A percentile compares a stretch with the other conserved stretches of the same genome.
phyloP scores from a whole-genome alignment of 2,888 invertebrate species.

The Quadriops clusia region DNA sequence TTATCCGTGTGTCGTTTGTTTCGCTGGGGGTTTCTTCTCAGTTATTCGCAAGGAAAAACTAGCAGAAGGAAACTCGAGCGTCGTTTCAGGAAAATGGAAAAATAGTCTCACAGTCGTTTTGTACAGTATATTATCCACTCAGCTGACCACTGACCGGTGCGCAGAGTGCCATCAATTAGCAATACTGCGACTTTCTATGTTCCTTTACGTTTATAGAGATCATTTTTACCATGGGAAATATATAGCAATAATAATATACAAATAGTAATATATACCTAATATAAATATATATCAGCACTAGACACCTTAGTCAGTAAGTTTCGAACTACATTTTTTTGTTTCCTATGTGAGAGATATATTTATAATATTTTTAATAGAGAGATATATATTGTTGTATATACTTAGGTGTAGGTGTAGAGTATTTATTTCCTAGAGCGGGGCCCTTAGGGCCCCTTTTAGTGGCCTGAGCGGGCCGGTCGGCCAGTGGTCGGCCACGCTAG shows the following conservation, averaged over 20 bases:
- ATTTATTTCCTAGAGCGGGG: constrained; percentile 9
- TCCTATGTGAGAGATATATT: constrained; percentile 51
- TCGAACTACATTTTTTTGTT: constrained; percentile 50
- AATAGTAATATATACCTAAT: constrained; percentile 12
- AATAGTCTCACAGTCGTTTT: too few species aligned
- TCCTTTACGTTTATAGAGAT: constrained; percentile 27
- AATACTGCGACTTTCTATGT: constrained; percentile 30
- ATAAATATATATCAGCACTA: constrained; percentile 30
- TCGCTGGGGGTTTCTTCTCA: constrained; percentile 5
- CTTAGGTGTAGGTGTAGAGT: constrained; percentile 9
- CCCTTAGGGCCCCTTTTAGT: constrained; percentile 4
- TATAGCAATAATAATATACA: constrained; percentile 34
- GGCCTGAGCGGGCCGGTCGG: constrained; percentile 15
- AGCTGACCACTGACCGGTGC: constrained; percentile 27
- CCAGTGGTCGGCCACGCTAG: constrained; percentile 19
- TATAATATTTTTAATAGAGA: constrained; percentile 43
- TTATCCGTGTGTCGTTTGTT: constrained; percentile 14
- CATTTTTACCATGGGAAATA: constrained; percentile 32
- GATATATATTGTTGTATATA: constrained; percentile 38
- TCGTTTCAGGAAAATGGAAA: too few species aligned
- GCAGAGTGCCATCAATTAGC: constrained; percentile 25
- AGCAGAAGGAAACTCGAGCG: too few species aligned
- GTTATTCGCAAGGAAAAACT: too few species aligned
- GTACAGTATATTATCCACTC: constrained; percentile 7
- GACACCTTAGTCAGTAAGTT: constrained; percentile 43